Percentiles rank a stretch among this genome's conserved stretches.
Conservation (phyloP, 2,113 vertebrate species). For the Ceyx melanurus region DNA sequence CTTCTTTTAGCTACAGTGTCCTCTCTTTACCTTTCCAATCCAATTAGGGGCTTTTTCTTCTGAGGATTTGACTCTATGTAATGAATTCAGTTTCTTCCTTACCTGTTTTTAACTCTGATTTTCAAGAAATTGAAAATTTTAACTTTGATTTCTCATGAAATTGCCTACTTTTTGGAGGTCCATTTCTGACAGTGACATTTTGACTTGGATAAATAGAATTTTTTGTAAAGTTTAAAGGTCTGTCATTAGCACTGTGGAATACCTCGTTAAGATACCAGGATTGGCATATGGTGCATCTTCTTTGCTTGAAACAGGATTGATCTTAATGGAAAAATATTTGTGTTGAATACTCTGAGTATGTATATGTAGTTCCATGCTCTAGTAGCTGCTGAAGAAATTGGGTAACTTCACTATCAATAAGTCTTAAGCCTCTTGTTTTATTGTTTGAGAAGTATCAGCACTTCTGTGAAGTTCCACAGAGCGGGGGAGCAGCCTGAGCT, state of each 20-base stretch:
- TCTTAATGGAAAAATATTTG: not conserved
- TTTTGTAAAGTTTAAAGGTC: not conserved
- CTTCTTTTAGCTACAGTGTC: not conserved
- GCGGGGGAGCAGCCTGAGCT: not conserved
- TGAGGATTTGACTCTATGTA: not conserved
- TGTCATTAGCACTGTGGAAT: not conserved
- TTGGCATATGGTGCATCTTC: not conserved
- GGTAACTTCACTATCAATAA: not conserved
- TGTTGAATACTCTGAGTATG: not conserved
- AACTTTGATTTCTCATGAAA: not conserved
- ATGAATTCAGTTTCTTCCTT: not conserved
- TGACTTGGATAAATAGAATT: not conserved
- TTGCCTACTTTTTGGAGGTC: not conserved
- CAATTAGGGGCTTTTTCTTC: not conserved
- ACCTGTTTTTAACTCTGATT: not conserved
- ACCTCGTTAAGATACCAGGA: not conserved
- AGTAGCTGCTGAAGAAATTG: not conserved
- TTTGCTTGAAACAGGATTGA: not conserved
- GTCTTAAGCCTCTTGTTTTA: not conserved
- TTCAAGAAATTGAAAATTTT: not conserved
- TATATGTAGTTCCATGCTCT: not conserved
- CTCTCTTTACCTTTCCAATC: constrained; percentile 33
- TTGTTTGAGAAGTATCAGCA: not conserved
- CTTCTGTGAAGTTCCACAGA: not conserved
- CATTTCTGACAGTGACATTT: not conserved